Base-by-base conservation (phyloP, 2,888 invertebrate species). In the Leptopterna dolabrata region DNA sequence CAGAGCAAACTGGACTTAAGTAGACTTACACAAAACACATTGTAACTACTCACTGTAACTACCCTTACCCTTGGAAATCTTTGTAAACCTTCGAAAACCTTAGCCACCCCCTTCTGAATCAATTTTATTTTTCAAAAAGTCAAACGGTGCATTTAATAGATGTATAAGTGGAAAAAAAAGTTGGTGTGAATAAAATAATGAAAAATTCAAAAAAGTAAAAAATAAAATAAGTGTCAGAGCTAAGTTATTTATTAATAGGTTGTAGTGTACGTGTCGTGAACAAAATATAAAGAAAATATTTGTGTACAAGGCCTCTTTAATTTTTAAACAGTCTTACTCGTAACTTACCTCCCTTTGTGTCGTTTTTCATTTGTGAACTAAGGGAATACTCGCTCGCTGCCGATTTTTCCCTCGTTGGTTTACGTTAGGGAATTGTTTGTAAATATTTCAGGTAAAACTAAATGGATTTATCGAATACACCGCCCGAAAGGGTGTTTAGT, bases 261-360 rank as follows among this genome's bases (percentile, higher is more conserved):
- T 29, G 78, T 78, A 78, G 78, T 45, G 78, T 78, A 78, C 24
- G 78, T 78, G 78, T 78, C 45, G 78, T 78, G 78, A 78, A 36
- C n/a, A 36, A 36, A 7, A 36, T 14, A n/a, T 1, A 36, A 36
- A 7, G 16, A 36, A 36, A 1, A 73, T 36, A 41, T 36, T 41
- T 30, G 36, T 73, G 73, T 73, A 36, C 30, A 73, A 41, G 73
- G 73, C 73, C 73, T 30, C 36, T 30, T 73, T 36, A 73, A 73
- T 30, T 73, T 36, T 73, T 36, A 7, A 73, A 16, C 51, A 51
- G 51, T 51, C 51, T 51, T 51, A n/a, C n/a, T n/a, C n/a, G 2
- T 4, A 9, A 16, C n/a, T 51, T 51, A 51, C n/a, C n/a, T 11
- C 0, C n/a, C 51, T n/a, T 51, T 51, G 51, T 51, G n/a, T 51